Base-by-base conservation (phyloP, 1,140 invertebrate species). In the Panagrolaimus sp. region DNA sequence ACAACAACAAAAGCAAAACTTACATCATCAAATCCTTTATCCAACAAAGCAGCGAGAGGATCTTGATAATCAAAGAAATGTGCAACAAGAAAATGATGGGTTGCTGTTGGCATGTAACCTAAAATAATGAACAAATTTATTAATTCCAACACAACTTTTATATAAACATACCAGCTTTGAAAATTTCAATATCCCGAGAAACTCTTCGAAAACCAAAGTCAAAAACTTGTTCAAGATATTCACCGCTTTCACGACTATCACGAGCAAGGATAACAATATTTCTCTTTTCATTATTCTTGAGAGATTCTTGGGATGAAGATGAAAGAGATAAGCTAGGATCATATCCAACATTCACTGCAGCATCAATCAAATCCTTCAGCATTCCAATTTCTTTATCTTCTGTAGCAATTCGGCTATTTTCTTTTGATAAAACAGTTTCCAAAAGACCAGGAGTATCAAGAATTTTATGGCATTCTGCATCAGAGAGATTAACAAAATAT, bases 391-490 rank as follows among this genome's bases (percentile, higher is more conserved):
- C 55, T 55, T 32, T 8, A 66, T 26, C 15, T 76, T 46, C 64
- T 1, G 43, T 3, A 15, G 6, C 45, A 9, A 65, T 17, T 17
- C 24, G 43, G 4, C 43, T n/a, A 44, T 32, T 15, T 12, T 26
- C 26, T 26, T 28, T 24, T 38, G 32, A 38, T 38, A 38, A 7
- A 2, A 12, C 7, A 58, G 12, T 28, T 21, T 21, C 17, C 21
- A 58, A 12, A 12, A 12, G 21, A 48, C 21, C 21, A 17, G 15
- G 15, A 4, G 15, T 17, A 48, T 24, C 21, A 48, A 24, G 14
- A 88, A 68, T 88, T 83, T 75, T 94, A 91, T 72, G 98, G 83
- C 96, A 99, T 98, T 85, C 96, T 93, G 21, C 52, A 26, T 58
- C 52, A 21, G 52, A 28, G 4, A 26, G 28, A 28, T 58, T 58